Conservation (phyloP, 2,113 vertebrate genomes). For the Sander vitreus region DNA sequence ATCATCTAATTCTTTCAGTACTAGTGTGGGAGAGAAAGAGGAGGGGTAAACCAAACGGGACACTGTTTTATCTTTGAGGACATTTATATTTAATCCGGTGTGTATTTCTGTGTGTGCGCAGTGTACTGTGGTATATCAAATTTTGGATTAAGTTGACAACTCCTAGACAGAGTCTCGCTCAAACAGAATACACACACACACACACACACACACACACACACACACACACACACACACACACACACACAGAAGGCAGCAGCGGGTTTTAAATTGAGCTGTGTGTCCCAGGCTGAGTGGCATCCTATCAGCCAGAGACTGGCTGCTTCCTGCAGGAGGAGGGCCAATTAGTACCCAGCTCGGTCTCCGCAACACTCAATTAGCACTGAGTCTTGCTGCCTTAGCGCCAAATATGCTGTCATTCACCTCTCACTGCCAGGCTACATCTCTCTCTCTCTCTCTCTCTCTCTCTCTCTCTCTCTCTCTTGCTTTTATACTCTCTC, state of each 20-base stretch:
- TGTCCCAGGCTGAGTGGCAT: conserved; percentile 59
- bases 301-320: conserved; percentile 66
- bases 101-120: not conserved
- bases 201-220: not conserved
- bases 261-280: conserved; percentile 67
- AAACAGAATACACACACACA: not conserved
- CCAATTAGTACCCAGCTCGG: conserved; percentile 72
- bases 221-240: not conserved
- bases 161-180: not conserved
- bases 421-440: conserved; percentile 77
- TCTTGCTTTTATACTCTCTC: conserved; percentile 4
- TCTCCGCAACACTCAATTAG: conserved; percentile 75
- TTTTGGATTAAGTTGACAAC: conserved; percentile 50
- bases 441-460: conserved; percentile 61
- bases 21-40: not conserved
- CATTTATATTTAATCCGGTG: conserved; percentile 32
- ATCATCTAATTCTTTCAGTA: not conserved
- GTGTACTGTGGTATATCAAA: conserved; percentile 12
- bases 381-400: conserved; percentile 67
- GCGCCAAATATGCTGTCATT: conserved; percentile 83
- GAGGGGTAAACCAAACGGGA: not conserved
- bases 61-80: conserved; percentile 8
- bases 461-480: conserved; percentile 6
- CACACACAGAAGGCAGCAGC: conserved; percentile 8
- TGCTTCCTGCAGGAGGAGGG: conserved; percentile 64